Conservation (phyloP, 2,888 invertebrate genomes). For the Coelogynopora nodosa region DNA sequence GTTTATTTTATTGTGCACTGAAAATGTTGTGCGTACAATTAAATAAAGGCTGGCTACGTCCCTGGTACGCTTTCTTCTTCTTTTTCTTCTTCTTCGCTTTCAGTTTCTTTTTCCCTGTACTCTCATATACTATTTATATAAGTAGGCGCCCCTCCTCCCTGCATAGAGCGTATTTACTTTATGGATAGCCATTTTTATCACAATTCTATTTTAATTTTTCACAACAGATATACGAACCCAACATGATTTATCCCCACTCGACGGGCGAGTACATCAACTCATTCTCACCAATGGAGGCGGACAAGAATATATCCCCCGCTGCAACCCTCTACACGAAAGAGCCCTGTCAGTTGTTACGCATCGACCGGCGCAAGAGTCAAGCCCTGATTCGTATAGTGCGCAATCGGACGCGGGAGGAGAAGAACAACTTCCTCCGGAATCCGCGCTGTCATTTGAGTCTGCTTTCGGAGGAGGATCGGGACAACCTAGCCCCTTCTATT, state of each 20-base stretch:
- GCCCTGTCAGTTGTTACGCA: slow-evolving; percentile 50
- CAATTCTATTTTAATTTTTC: slow-evolving; percentile 45
- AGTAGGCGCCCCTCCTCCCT: too few relatives aligned
- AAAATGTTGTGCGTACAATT: too few relatives aligned
- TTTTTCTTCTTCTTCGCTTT: too few relatives aligned
- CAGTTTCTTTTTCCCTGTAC: too few relatives aligned
- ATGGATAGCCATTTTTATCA: slow-evolving; percentile 46
- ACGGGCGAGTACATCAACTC: slow-evolving; percentile 54
- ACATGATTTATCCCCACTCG: slow-evolving; percentile 55
- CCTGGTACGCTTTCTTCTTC: too few relatives aligned
- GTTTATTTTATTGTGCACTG: too few relatives aligned
- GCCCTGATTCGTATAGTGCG: slow-evolving; percentile 49
- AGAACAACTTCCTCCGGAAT: slow-evolving; percentile 44
- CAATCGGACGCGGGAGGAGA: slow-evolving; percentile 49
- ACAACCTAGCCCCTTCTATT: slow-evolving; percentile 52
- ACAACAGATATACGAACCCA: slow-evolving; percentile 53
- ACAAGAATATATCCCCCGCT: slow-evolving; percentile 52
- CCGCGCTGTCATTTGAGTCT: not conserved
- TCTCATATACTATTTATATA: too few relatives aligned
- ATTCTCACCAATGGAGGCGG: slow-evolving; percentile 50
- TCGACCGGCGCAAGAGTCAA: slow-evolving; percentile 53
- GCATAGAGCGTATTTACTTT: too few relatives aligned
- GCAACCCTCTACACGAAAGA: slow-evolving; percentile 54
- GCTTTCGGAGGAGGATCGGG: slow-evolving; percentile 43
- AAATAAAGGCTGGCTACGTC: too few relatives aligned